phyloP scores from a whole-genome alignment of 2,113 vertebrate genomes.

The Protomyctophum bolini region DNA sequence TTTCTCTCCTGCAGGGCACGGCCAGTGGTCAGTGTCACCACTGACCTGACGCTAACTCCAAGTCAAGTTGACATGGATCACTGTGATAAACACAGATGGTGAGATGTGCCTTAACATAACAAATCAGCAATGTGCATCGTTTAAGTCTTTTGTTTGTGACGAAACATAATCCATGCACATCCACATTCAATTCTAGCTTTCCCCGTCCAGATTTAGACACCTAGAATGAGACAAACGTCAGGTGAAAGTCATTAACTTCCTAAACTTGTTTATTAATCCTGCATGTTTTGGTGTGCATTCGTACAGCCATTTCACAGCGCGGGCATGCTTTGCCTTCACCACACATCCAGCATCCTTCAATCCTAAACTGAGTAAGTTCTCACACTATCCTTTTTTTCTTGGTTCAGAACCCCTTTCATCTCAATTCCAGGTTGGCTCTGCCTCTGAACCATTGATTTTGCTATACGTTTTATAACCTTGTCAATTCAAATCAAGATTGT shows the following conservation, averaged over 20 bases:
- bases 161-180: no score
- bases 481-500: no score
- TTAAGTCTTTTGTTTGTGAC: no score
- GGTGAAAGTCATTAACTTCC: not conserved
- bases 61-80: slow-evolving; percentile 58
- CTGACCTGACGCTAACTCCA: slow-evolving; percentile 79
- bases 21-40: slow-evolving; percentile 85
- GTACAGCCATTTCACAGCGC: slow-evolving; percentile 78
- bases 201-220: no score
- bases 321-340: slow-evolving; percentile 86
- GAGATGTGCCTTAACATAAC: slow-evolving; percentile 26
- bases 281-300: slow-evolving; percentile 3
- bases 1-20: slow-evolving; percentile 76
- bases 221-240: no score
- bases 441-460: no score
- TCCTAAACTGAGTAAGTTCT: slow-evolving; percentile 85
- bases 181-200: no score
- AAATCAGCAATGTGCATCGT: no score
- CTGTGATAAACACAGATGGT: slow-evolving; percentile 81
- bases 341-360: slow-evolving; percentile 79
- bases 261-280: not conserved
- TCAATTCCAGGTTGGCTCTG: no score
- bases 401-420: no score
- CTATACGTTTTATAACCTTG: no score
- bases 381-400: not conserved